Percentiles rank a stretch among this genome's conserved stretches.
phyloP scores from a whole-genome alignment of 2,113 vertebrate species.

The Harpagus bidentatus region DNA sequence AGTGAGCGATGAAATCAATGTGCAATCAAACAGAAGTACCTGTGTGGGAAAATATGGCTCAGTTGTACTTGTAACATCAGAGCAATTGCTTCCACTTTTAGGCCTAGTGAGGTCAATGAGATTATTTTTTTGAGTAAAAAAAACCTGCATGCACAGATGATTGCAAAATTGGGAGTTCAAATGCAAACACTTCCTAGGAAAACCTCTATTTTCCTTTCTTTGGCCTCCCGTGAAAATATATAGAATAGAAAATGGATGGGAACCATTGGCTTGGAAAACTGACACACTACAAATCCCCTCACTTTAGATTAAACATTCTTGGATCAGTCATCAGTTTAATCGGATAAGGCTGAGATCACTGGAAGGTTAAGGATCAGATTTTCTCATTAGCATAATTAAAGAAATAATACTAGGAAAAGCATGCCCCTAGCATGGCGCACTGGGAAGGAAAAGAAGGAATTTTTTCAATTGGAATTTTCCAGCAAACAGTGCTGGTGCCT shows the following conservation, averaged over 20 bases:
- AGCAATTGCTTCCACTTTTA: background rate
- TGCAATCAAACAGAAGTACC: background rate
- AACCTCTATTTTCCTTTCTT: background rate
- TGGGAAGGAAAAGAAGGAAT: background rate
- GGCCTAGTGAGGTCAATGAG: background rate
- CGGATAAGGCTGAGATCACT: background rate
- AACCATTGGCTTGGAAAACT: background rate
- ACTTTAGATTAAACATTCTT: background rate
- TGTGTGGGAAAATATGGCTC: background rate
- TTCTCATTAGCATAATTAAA: background rate
- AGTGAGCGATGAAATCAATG: background rate
- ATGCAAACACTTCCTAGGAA: background rate
- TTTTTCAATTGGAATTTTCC: background rate
- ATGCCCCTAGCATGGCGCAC: fast-evolving
- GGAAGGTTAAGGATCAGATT: background rate
- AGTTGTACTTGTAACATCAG: background rate
- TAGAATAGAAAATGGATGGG: background rate
- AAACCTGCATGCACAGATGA: background rate
- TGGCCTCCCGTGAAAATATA: background rate
- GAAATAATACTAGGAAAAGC: background rate
- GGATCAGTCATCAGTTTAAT: background rate
- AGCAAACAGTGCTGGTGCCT: background rate
- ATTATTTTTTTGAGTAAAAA: background rate
- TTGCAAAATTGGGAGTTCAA: background rate
- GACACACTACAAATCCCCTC: background rate